phyloP scores from a whole-genome alignment of 2,797 vertebrate species.

The Pelodytes ibericus region DNA sequence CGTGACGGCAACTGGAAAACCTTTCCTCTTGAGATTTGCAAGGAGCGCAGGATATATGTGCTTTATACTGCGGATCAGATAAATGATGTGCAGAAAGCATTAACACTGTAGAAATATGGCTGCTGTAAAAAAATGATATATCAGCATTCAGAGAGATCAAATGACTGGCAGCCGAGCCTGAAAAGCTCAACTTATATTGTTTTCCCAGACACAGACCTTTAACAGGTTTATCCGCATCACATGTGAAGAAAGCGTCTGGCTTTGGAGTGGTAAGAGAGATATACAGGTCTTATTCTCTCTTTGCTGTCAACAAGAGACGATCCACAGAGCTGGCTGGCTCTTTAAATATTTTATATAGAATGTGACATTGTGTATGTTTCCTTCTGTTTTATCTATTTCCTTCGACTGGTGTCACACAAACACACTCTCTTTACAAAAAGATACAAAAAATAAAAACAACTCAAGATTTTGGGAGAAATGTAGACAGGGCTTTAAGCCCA shows the following conservation, averaged over 20 bases:
- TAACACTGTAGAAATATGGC: not conserved
- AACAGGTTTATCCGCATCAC: not conserved
- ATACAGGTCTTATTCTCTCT: not conserved
- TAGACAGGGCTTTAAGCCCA: no score
- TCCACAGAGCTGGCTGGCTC: not conserved
- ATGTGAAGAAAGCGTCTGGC: not conserved
- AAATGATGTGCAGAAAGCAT: not conserved
- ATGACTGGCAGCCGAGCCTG: not conserved
- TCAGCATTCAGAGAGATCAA: not conserved
- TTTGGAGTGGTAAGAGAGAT: not conserved
- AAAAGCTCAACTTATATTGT: not conserved
- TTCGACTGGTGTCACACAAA: no score
- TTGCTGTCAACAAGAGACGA: not conserved
- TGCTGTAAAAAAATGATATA: not conserved
- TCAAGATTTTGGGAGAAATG: no score
- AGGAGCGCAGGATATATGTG: not conserved
- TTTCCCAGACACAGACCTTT: not conserved
- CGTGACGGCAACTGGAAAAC: no score
- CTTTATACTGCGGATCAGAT: not conserved
- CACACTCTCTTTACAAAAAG: no score
- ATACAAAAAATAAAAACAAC: no score
- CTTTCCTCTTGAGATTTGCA: no score
- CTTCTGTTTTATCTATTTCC: no score
- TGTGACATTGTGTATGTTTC: not conserved
- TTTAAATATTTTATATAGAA: not conserved